These are phyloP conservation scores for Hoplostethus atlanticus DNA, from an alignment of 2,797 vertebrate species.

Conservation along the genomic window DNA sequence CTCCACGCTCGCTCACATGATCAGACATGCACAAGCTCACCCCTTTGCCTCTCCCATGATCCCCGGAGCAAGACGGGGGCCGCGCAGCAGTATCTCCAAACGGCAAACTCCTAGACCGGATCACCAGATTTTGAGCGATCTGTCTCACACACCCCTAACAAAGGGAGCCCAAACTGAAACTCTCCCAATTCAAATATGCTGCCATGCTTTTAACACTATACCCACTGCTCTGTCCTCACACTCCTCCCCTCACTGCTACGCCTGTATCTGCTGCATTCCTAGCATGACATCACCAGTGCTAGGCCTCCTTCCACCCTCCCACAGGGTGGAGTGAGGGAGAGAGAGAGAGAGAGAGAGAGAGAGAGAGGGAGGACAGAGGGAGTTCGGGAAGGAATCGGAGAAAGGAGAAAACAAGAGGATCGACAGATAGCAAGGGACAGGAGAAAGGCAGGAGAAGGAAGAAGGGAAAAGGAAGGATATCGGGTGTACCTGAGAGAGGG, in stretches of 20 bases:
- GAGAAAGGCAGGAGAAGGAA: constrained; percentile 32
- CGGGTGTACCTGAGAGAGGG: constrained; percentile 14
- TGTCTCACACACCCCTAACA: background rate
- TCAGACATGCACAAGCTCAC: constrained; percentile 71
- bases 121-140: background rate
- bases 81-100: too few relatives aligned
- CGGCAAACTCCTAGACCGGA: background rate
- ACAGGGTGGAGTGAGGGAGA: constrained; percentile 79
- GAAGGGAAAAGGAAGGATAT: constrained; percentile 3
- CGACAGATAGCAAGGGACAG: constrained; percentile 49
- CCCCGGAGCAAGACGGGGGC: too few relatives aligned
- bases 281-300: constrained; percentile 83
- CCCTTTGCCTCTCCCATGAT: constrained; percentile 46
- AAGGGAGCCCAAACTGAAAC: background rate
- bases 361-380: constrained; percentile 69
- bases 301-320: constrained; percentile 80
- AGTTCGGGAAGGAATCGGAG: constrained; percentile 55
- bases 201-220: constrained; percentile 23
- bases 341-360: constrained; percentile 57
- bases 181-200: background rate
- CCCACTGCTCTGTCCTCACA: constrained; percentile 42
- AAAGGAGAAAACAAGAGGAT: constrained; percentile 66
- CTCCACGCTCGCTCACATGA: constrained; percentile 72
- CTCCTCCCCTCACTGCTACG: constrained; percentile 68
- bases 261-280: constrained; percentile 86